Base-by-base conservation (phyloP, 2,797 vertebrate genomes). In the Crocidura indochinensis region DNA sequence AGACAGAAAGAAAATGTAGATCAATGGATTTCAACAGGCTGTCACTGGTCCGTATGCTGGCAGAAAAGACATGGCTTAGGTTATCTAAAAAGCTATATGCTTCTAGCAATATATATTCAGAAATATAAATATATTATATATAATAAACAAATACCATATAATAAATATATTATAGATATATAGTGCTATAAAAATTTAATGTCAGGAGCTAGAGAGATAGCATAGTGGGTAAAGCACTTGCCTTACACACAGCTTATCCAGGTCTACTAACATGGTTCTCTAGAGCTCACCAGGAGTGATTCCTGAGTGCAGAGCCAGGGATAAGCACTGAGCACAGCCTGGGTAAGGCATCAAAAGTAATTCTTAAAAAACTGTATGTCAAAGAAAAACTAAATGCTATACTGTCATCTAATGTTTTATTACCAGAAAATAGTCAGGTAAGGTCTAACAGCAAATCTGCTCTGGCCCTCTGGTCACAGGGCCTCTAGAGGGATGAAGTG, bases 361-460 rank as follows among this genome's bases (percentile, higher is more conserved):
- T 53, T 53, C 15, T 53, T 53, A 14, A 14, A 1, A 53, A 53
- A 12, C 17, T 60, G 68, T 72, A n/a, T 47, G 44, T 92, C 47
- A 87, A 94, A 94, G 49, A 56, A 82, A 87, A 87, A 85, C 27
- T 82, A 15, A 72, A 90, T 46, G 27, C 47, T 44, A 38, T 11
- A 87, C 17, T 49, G 68, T 93, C 91, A 84, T 4, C 27, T 84
- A 92, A 88, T 20, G n/a, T 68, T 64, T 71, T 94, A 94, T 92
- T 94, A 94, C 91, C 79, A 91, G 80, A 56, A 69, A 89, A 31
- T 44, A 87, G 27, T 76, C 73, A 72, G n/a, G 86, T 69, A 84
- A 84, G 82, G 53, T 51, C 46, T 64, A 91, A 78, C 46, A 93
- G 86, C 60, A 89, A 77, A 69, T 92, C 81, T 88, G 67, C 76